phyloP scores from a whole-genome alignment of 2,888 invertebrate species.

The Pollenia amentaria region DNA sequence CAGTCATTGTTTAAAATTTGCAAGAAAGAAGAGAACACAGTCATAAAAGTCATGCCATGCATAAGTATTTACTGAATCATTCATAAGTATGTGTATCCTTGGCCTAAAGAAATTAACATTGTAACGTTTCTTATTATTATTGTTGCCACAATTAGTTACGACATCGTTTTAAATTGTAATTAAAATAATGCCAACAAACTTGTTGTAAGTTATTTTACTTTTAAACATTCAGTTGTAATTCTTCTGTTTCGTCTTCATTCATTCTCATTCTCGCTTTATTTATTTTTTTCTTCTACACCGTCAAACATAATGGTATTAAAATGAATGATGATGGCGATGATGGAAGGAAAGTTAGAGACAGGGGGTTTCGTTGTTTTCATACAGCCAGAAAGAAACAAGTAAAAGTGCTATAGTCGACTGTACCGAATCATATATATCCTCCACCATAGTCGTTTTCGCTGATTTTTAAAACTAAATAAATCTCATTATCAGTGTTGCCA shows the following conservation, averaged over 20 bases:
- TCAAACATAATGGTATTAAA: conserved; percentile 58
- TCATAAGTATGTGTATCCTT: conserved; percentile 61
- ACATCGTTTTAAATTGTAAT: conserved; percentile 74
- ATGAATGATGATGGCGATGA: conserved; percentile 42
- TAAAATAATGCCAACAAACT: conserved; percentile 70
- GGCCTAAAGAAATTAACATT: conserved; percentile 69
- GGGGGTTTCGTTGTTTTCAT: conserved; percentile 21
- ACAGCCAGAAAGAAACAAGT: conserved; percentile 31
- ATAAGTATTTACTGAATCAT: conserved; percentile 3
- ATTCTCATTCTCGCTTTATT: background rate
- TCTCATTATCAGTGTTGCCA: no score
- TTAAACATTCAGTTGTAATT: conserved; percentile 30
- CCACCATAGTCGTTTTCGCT: no score
- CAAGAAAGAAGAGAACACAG: no score
- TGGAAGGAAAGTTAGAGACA: conserved; percentile 6
- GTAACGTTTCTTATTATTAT: conserved; percentile 58
- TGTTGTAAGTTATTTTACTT: conserved; percentile 46
- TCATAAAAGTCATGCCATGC: no score
- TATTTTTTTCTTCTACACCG: conserved; percentile 30
- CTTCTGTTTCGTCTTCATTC: conserved; percentile 33
- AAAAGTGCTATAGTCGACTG: background rate
- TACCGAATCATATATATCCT: no score
- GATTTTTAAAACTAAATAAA: no score
- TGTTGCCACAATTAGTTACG: conserved; percentile 72
- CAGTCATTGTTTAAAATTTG: no score